Base-by-base conservation (phyloP, 2,797 vertebrate species). In the Limosa lapponica region DNA sequence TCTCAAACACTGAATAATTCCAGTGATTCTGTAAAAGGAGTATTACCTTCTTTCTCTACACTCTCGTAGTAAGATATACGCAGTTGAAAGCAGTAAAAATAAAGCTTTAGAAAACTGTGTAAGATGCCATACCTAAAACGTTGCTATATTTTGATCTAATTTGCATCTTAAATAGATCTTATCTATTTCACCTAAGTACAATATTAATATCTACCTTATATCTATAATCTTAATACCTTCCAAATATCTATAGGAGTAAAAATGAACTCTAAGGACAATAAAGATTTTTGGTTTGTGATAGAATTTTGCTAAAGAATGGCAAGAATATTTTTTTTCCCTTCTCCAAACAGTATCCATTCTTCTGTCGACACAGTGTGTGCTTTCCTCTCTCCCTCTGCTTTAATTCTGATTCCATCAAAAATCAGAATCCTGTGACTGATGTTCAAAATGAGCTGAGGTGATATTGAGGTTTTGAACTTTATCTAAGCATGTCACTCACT, bases 401-500 rank as follows among this genome's bases (percentile, higher is more conserved):
- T 91, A 96, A 95, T 96, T 96, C 94, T 69, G 73, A 75, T 93
- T 88, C 87, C 88, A 95, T 95, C 96, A 95, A 93, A 95, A 96
- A 91, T 95, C 95, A 91, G 95, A 91, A 88, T 91, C 89, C 89
- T 95, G 79, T 93, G 94, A 95, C 91, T 94, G 96, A 97, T 96
- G 95, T 95, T 96, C 80, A 64, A 95, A 97, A 96, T 95, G 77
- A 97, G 95, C 85, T 88, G 93, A 96, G 95, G 95, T 95, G 96
- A 94, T 97, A 96, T 91, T 95, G 96, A 95, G 96, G 95, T 97
- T 97, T 94, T 96, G 96, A 95, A 96, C 96, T 97, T 96, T 91
- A 91, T 95, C 94, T 87, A 89, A 95, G 87, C 87, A 87, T 96
- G 96, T 95, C 96, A 97, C 80, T 97, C 96, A 95, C 91, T 95